A percentile compares a stretch with the other conserved stretches of the same genome.
Conservation (phyloP, 2,113 vertebrate species). For the Limanda limanda region DNA sequence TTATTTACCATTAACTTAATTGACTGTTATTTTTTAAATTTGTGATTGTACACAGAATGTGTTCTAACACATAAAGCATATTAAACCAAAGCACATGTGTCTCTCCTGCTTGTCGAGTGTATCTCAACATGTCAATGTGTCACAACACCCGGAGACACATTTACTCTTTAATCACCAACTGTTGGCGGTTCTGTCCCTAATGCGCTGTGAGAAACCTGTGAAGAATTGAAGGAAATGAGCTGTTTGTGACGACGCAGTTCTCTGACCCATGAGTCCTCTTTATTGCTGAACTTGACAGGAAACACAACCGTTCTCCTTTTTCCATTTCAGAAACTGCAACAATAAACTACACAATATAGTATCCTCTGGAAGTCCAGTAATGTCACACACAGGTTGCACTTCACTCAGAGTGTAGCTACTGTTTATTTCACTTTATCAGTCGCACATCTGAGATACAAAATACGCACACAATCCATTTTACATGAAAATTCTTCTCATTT, state of each 20-base stretch:
- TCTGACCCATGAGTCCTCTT: slow-evolving; percentile 12
- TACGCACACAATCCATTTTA: neutral
- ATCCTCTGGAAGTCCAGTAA: slow-evolving; percentile 13
- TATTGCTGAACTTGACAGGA: slow-evolving; percentile 50
- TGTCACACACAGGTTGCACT: slow-evolving; percentile 4
- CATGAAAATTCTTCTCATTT: slow-evolving; percentile 6
- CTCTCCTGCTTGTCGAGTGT: neutral
- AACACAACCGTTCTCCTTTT: slow-evolving; percentile 18
- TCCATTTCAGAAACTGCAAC: slow-evolving; percentile 11
- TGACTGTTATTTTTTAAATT: neutral
- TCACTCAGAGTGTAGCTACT: slow-evolving; percentile 16
- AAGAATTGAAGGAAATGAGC: slow-evolving; percentile 16
- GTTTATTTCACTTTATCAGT: slow-evolving; percentile 12
- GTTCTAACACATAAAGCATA: neutral
- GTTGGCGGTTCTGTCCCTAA: neutral
- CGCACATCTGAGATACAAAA: slow-evolving; percentile 16
- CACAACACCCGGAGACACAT: neutral
- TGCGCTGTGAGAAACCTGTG: neutral
- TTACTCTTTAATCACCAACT: neutral
- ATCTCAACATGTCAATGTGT: neutral
- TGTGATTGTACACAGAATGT: neutral
- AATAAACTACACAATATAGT: slow-evolving; percentile 2
- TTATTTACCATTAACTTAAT: neutral
- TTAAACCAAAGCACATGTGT: neutral
- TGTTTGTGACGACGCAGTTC: neutral